A percentile compares a stretch with the other conserved stretches of the same genome.
phyloP scores from a whole-genome alignment of 1,140 invertebrate species.

The Akabosia matsudoensis region DNA sequence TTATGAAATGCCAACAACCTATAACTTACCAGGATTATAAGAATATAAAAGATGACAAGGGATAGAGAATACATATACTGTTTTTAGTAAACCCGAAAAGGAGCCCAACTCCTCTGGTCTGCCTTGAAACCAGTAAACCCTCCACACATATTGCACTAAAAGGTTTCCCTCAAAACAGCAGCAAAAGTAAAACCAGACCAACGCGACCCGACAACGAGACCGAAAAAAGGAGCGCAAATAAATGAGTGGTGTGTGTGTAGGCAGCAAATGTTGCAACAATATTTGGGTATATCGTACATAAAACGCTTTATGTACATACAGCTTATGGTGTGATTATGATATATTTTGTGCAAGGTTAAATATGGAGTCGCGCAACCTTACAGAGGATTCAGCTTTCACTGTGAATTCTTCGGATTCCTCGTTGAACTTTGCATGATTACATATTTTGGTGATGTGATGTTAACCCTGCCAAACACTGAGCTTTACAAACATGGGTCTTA shows the following conservation, averaged over 20 bases:
- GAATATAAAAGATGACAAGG: background rate
- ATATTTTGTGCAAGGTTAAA: background rate
- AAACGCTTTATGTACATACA: too few species aligned
- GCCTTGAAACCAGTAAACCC: conserved; percentile 5
- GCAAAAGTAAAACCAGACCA: background rate
- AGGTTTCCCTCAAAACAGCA: conserved; percentile 7
- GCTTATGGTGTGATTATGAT: background rate
- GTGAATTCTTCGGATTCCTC: background rate
- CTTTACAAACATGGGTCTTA: too few species aligned
- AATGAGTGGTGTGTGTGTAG: background rate
- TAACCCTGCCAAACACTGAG: background rate
- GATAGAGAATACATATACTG: background rate
- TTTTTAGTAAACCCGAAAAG: conserved; percentile 4
- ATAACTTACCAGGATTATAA: too few species aligned
- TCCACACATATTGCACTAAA: conserved; percentile 15
- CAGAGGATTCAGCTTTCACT: background rate
- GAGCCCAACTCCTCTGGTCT: conserved; percentile 3
- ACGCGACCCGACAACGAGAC: background rate
- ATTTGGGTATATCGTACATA: background rate
- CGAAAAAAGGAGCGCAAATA: background rate
- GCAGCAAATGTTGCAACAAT: background rate
- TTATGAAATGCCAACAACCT: too few species aligned
- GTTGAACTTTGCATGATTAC: background rate
- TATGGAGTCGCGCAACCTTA: background rate
- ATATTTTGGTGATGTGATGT: background rate